Evolutionary conservation across 2,888 invertebrate genomes (phyloP).

Genomic region (Biston betularia): DNA sequence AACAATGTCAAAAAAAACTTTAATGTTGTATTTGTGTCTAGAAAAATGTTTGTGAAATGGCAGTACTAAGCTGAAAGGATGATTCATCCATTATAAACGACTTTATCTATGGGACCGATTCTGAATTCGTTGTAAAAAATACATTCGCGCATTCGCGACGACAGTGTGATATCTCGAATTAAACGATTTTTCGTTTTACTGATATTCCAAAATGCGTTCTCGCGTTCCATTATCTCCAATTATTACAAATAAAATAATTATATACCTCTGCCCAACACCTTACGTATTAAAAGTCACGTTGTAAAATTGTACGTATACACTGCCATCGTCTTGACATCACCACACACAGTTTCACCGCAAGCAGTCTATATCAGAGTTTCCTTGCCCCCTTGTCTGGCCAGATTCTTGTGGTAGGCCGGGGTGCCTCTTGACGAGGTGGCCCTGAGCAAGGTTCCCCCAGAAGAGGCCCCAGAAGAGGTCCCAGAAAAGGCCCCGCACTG

Average conservation of each 20-base stretch:
- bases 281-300: conserved; percentile 22
- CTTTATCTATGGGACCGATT: too few relatives aligned
- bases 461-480: background rate
- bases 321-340: conserved; percentile 34
- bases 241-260: background rate
- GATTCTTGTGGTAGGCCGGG: conserved; percentile 22
- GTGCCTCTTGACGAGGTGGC: conserved; percentile 15
- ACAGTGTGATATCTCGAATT: too few relatives aligned
- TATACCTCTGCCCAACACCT: conserved; percentile 15
- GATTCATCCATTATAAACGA: too few relatives aligned
- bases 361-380: conserved; percentile 79
- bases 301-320: conserved; percentile 45
- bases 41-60: too few relatives aligned
- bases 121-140: too few relatives aligned
- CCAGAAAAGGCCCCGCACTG: background rate
- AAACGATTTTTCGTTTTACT: too few relatives aligned
- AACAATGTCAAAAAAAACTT: too few relatives aligned
- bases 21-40: too few relatives aligned
- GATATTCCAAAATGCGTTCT: too few relatives aligned
- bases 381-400: conserved; percentile 68
- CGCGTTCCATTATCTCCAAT: too few relatives aligned
- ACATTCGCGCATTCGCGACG: too few relatives aligned
- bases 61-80: too few relatives aligned
- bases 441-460: background rate
- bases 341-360: conserved; percentile 54